A percentile compares a stretch with the other conserved stretches of the same genome.
phyloP scores from a whole-genome alignment of 2,888 invertebrate genomes.

The Cerastoderma edule region DNA sequence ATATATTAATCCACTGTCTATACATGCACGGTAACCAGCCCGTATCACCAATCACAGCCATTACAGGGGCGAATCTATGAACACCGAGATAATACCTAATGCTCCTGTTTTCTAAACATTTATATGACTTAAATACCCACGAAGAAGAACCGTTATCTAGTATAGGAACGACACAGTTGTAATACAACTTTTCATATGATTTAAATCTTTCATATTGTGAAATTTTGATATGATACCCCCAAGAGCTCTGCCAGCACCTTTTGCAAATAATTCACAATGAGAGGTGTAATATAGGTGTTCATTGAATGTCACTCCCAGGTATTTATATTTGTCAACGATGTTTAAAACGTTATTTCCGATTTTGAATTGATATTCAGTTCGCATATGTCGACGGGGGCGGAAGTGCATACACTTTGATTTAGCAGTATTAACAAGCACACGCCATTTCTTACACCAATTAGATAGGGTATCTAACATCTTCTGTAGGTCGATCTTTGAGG shows the following conservation, averaged over 20 bases:
- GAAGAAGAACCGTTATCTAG: neutral
- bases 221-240: conserved; percentile 35
- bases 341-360: too few species aligned
- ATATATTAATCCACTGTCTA: too few species aligned
- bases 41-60: conserved; percentile 35
- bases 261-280: too few species aligned
- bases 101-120: conserved; percentile 7
- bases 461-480: conserved; percentile 28
- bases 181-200: conserved; percentile 33
- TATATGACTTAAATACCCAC: conserved; percentile 38
- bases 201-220: conserved; percentile 31
- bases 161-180: conserved; percentile 32
- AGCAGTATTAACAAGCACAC: conserved; percentile 27
- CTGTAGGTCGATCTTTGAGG: conserved; percentile 28
- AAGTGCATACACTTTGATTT: conserved; percentile 33
- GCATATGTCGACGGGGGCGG: conserved; percentile 2
- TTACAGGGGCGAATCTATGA: conserved; percentile 27
- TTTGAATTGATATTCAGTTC: too few species aligned
- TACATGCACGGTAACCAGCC: too few species aligned
- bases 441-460: conserved; percentile 35
- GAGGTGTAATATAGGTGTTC: too few species aligned
- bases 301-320: too few species aligned
- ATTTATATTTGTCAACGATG: too few species aligned
- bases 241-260: conserved; percentile 34
- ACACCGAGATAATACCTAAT: conserved; percentile 36